Base-by-base conservation (phyloP, 2,797 vertebrate species). In the Gallinago nigripennis region DNA sequence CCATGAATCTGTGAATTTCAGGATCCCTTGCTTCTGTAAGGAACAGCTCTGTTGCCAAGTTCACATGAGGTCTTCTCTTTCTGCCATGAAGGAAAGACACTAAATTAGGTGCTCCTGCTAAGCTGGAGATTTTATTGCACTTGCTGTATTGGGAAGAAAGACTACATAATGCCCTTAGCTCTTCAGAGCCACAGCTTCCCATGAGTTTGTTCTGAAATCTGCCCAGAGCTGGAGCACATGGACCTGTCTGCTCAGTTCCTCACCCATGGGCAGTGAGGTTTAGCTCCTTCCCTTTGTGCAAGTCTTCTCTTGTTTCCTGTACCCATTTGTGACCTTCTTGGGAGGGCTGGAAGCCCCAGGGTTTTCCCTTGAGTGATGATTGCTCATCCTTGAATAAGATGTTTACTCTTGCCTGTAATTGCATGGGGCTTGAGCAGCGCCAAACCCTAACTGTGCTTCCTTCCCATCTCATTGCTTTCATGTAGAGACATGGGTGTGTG, bases 401-500 rank as follows among this genome's bases (percentile, higher is more conserved):
- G 96, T 97, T 97, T 97, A 96, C 94, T 90, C 85, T 94, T 94
- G 64, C 48, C 90, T 92, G 41, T 96, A 95, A 96, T 96, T 97
- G 94, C 92, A 82, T 37, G 50, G 92, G 85, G 58, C 58, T 94
- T 92, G 88, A 91, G 70, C 73, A 84, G 86, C 2, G 12, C 94
- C 95, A 96, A 95, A 90, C 94, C 95, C 77, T 88, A 88, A 68
- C 85, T 76, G 48, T 96, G 90, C 86, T 96, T 96, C 94, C 95
- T 96, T 96, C 94, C 95, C 95, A 90, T 88, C 80, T 95, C 86
- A 11, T 64, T 86, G 70, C 94, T 95, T 96, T 96, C 82, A 94
- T 96, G 95, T 96, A 96, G 87, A 92, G 82, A 94, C 91, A 94
- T 92, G 95, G 96, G 96, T 92, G 95, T 97, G 95, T 94, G 95